Evolutionary conservation across 92 coral and sea anemone species (phyloP).

Genomic region (Virgularia gustaviana): DNA sequence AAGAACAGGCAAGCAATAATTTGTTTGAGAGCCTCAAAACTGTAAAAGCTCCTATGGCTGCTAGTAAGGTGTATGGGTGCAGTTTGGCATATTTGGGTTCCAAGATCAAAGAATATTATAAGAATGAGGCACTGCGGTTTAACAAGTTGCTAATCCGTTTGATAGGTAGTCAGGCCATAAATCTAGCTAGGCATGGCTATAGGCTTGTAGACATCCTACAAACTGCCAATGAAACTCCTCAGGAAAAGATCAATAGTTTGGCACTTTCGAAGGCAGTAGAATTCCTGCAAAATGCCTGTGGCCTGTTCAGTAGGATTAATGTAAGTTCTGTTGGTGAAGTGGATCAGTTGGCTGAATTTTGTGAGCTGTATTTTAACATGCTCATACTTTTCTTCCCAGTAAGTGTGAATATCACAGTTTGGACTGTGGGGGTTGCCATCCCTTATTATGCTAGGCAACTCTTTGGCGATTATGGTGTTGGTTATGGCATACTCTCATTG

Average conservation of each 20-base stretch:
- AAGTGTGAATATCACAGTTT: too few species aligned
- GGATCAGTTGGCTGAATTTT: too few species aligned
- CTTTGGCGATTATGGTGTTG: too few species aligned
- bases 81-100: conserved; percentile 4
- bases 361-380: too few species aligned
- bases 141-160: conserved; percentile 32
- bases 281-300: neutral
- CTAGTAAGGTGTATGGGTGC: neutral
- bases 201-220: conserved; percentile 16
- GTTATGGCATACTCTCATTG: too few species aligned
- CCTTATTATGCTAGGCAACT: too few species aligned
- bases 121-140: conserved; percentile 3
- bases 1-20: neutral
- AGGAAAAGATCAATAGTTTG: neutral
- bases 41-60: neutral
- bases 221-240: neutral
- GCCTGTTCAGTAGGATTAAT: neutral
- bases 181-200: conserved; percentile 23
- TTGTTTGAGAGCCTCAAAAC: neutral
- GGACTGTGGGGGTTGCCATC: too few species aligned
- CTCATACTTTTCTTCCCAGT: too few species aligned
- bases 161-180: conserved; percentile 29
- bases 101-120: conserved; percentile 30
- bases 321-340: neutral
- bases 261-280: conserved; percentile 10